A percentile compares a stretch with the other conserved stretches of the same genome.
phyloP scores from a whole-genome alignment of 2,113 vertebrate genomes.

The Poecilia latipinna region DNA sequence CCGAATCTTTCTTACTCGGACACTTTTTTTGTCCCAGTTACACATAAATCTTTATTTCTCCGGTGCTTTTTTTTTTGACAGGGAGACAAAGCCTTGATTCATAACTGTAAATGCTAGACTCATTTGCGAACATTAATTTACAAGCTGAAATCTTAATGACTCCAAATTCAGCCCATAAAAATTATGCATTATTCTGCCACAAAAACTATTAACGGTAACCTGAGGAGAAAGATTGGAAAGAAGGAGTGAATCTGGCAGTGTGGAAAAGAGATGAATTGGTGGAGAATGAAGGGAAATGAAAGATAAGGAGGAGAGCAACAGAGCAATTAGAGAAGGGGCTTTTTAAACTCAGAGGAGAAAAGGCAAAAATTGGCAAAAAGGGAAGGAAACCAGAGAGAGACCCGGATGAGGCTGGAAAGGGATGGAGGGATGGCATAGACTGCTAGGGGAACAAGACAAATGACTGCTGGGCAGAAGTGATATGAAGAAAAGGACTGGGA shows the following conservation, averaged over 20 bases:
- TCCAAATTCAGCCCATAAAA: background rate
- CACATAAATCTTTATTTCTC: background rate
- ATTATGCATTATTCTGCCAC: constrained; percentile 18
- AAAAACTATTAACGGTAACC: constrained; percentile 23
- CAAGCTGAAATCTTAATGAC: background rate
- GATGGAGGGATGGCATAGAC: constrained; percentile 35
- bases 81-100: background rate
- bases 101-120: background rate
- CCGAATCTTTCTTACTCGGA: background rate
- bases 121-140: background rate
- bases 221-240: constrained; percentile 11
- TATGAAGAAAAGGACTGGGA: constrained; percentile 19
- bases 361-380: constrained; percentile 17
- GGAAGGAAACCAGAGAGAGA: constrained; percentile 22
- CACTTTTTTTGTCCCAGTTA: background rate
- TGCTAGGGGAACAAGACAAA: constrained; percentile 33
- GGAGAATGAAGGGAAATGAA: background rate
- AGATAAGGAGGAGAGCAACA: constrained; percentile 34
- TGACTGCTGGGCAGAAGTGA: constrained; percentile 31
- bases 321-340: constrained; percentile 42
- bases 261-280: constrained; percentile 13
- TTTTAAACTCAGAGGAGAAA: constrained; percentile 44
- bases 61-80: background rate
- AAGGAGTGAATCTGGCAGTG: constrained; percentile 28
- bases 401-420: constrained; percentile 12